phyloP scores from a whole-genome alignment of 2,888 invertebrate species.

The Cephus spinipes region DNA sequence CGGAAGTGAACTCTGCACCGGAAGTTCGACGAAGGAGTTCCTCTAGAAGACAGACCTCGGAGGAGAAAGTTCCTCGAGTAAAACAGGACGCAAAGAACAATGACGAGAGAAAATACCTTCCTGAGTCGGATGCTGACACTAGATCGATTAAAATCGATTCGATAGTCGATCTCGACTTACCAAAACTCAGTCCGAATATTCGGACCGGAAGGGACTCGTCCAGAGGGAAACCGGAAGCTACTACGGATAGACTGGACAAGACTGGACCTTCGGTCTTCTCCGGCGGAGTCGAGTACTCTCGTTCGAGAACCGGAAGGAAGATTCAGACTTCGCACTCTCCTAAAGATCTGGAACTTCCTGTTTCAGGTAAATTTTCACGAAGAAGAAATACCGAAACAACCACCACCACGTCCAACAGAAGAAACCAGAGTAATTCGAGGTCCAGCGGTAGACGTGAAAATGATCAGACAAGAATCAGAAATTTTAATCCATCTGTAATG shows the following conservation, averaged over 20 bases:
- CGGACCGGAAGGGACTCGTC: constrained; percentile 3
- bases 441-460: neutral
- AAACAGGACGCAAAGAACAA: neutral
- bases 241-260: constrained; percentile 23
- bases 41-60: constrained; percentile 13
- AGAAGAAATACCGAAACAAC: constrained; percentile 5
- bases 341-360: constrained; percentile 35
- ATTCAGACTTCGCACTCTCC: constrained; percentile 42
- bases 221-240: neutral
- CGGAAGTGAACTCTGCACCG: neutral
- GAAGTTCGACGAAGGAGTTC: constrained; percentile 8
- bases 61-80: neutral
- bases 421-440: neutral
- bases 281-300: constrained; percentile 29
- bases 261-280: constrained; percentile 34
- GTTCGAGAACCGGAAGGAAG: constrained; percentile 54
- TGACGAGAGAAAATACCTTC: constrained; percentile 23
- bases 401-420: neutral
- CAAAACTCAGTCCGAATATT: neutral
- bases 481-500: constrained; percentile 12
- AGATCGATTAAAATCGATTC: constrained; percentile 4
- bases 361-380: constrained; percentile 29
- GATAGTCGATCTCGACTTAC: constrained; percentile 6
- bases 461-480: neutral
- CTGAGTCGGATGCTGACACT: constrained; percentile 15